Evolutionary conservation across 37 sponge, comb jelly and placozoan genomes (phyloP).

Genomic region (Chondrilla cf. caribensis): DNA sequence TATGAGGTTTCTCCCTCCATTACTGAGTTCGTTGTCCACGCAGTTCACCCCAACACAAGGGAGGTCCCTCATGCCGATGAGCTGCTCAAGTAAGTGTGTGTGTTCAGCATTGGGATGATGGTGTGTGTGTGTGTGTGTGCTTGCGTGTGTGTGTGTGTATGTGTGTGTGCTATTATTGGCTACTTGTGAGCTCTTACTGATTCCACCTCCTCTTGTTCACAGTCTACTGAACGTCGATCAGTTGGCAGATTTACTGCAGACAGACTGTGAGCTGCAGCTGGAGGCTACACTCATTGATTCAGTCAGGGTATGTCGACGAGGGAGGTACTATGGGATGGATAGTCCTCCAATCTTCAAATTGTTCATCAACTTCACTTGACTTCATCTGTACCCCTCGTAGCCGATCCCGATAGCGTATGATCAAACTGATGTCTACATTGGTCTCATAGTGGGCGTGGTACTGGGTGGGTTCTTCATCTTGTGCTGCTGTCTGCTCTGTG

Average conservation of each 20-base stretch:
- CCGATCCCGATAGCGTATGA: not conserved
- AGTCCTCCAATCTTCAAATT: too few relatives aligned
- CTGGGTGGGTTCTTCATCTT: constrained; percentile 12
- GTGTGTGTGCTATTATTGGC: not conserved
- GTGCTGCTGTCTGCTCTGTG: constrained; percentile 15
- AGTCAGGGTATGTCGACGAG: too few relatives aligned
- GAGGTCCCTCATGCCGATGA: not conserved
- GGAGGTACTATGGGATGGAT: too few relatives aligned
- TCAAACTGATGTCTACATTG: constrained; percentile 5
- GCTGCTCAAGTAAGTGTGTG: constrained; percentile 4
- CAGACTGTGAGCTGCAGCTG: too few relatives aligned
- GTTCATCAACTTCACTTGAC: too few relatives aligned
- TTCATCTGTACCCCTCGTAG: too few relatives aligned
- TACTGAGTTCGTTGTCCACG: constrained; percentile 12
- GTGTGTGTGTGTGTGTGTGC: not conserved
- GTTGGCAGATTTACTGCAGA: too few relatives aligned
- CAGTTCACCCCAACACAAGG: constrained; percentile 1
- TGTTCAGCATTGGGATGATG: too few relatives aligned
- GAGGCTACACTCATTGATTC: too few relatives aligned
- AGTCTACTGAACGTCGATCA: too few relatives aligned
- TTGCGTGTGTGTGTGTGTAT: constrained; percentile 10
- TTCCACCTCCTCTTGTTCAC: too few relatives aligned
- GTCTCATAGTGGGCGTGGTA: constrained; percentile 12
- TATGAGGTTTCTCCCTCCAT: not conserved
- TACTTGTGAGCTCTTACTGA: not conserved